phyloP scores from a whole-genome alignment of 2,113 vertebrate genomes.

The Ptychochromis oligacanthus region DNA sequence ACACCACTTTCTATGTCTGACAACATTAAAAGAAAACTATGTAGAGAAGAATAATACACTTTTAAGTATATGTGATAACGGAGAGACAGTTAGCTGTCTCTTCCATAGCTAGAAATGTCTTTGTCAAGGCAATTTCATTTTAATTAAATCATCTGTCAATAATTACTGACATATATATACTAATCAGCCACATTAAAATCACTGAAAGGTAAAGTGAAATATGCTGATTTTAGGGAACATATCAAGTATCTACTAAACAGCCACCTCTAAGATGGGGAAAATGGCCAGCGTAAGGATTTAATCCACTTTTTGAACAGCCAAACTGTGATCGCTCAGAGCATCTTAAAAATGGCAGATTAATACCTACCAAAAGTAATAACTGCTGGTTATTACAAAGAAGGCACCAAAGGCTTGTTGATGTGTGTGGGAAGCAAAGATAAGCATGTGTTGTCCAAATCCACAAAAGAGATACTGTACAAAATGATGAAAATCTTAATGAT shows the following conservation, averaged over 20 bases:
- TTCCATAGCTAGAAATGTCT: not conserved
- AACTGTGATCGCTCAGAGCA: not conserved
- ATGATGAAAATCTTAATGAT: not conserved
- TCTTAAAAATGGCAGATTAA: too few species aligned
- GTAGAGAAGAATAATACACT: too few species aligned
- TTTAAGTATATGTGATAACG: too few species aligned
- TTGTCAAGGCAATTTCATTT: not conserved
- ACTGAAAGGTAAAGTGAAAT: too few species aligned
- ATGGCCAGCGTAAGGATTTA: not conserved
- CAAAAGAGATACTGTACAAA: not conserved
- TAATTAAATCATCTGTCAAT: too few species aligned
- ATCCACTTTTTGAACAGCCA: not conserved
- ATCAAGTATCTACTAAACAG: not conserved
- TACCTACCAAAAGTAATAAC: too few species aligned
- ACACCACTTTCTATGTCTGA: not conserved
- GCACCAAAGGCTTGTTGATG: not conserved
- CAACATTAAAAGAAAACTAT: too few species aligned
- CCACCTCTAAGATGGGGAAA: not conserved
- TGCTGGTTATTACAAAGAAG: not conserved
- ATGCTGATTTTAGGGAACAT: too few species aligned
- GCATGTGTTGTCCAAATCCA: not conserved
- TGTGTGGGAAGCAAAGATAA: not conserved
- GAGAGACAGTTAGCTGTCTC: too few species aligned
- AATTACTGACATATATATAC: too few species aligned
- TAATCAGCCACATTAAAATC: too few species aligned